These are phyloP conservation scores for Bellardia pandia DNA, from an alignment of 2,888 invertebrate species.

Conservation along the genomic window DNA sequence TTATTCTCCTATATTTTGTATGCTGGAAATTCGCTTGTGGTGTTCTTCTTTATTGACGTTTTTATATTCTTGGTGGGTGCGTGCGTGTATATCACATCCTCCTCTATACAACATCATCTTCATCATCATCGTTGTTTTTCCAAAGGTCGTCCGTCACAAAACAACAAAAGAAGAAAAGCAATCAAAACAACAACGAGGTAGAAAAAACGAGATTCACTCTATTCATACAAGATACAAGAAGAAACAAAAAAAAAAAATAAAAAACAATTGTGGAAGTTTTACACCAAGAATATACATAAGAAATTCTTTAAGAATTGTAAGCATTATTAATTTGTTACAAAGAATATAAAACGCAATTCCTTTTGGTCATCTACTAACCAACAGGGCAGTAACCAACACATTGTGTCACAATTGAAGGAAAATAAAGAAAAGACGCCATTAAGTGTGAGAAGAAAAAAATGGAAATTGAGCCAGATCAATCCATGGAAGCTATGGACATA, in stretches of 20 bases:
- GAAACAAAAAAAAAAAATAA: conserved; percentile 24
- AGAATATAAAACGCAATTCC: conserved; percentile 60
- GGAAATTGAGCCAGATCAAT: conserved; percentile 83
- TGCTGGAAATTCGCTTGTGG: conserved; percentile 33
- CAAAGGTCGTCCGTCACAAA: conserved; percentile 68
- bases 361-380: conserved; percentile 20
- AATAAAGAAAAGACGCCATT: conserved; percentile 59
- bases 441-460: conserved; percentile 76
- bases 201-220: conserved; percentile 64
- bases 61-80: conserved; percentile 50
- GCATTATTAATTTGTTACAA: conserved; percentile 29
- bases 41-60: conserved; percentile 31
- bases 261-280: conserved; percentile 63
- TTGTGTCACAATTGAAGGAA: conserved; percentile 37
- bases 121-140: conserved; percentile 60
- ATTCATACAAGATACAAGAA: conserved; percentile 55
- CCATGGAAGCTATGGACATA: conserved; percentile 84
- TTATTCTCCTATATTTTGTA: conserved; percentile 35
- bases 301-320: conserved; percentile 11
- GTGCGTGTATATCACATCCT: conserved; percentile 61
- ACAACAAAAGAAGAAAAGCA: conserved; percentile 65
- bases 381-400: conserved; percentile 2
- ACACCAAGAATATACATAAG: conserved; percentile 37
- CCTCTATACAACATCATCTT: conserved; percentile 48
- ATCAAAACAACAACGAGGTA: conserved; percentile 69